These are phyloP conservation scores for Psittacula derbiana DNA, from an alignment of 2,797 vertebrate species.

Conservation along the genomic window DNA sequence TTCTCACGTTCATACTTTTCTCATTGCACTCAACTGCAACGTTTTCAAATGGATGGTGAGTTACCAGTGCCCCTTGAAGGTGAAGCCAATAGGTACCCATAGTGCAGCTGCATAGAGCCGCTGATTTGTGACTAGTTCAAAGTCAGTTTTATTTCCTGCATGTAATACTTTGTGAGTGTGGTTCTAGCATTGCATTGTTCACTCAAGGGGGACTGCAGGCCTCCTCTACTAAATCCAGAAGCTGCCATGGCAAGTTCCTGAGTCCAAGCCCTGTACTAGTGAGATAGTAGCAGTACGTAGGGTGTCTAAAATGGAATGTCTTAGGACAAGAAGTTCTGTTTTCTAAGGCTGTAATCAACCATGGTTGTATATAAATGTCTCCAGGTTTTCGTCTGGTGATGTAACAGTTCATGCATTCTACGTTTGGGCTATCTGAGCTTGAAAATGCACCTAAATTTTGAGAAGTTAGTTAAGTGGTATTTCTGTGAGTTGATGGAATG, in stretches of 20 bases:
- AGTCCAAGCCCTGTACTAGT: not conserved
- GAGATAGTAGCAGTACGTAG: not conserved
- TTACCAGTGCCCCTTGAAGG: not conserved
- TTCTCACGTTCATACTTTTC: not conserved
- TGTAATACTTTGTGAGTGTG: not conserved
- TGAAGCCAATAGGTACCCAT: rapidly evolving
- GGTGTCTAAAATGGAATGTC: not conserved
- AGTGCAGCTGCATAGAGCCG: not conserved
- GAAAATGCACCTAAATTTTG: not conserved
- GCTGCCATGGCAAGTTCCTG: not conserved
- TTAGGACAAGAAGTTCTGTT: not conserved
- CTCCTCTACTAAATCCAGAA: not conserved
- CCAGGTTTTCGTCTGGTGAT: not conserved
- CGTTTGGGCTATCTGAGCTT: not conserved
- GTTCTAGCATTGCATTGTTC: not conserved
- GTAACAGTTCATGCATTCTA: not conserved
- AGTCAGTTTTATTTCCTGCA: not conserved
- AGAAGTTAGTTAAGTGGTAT: not conserved
- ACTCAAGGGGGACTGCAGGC: not conserved
- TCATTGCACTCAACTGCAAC: not conserved
- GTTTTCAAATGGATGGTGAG: not conserved
- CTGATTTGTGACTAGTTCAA: not conserved
- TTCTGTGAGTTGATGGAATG: not conserved
- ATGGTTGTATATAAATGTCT: rapidly evolving
- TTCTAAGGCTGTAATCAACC: not conserved